Conservation (phyloP, 2,797 vertebrate species). For the Aeoliscus strigatus region DNA sequence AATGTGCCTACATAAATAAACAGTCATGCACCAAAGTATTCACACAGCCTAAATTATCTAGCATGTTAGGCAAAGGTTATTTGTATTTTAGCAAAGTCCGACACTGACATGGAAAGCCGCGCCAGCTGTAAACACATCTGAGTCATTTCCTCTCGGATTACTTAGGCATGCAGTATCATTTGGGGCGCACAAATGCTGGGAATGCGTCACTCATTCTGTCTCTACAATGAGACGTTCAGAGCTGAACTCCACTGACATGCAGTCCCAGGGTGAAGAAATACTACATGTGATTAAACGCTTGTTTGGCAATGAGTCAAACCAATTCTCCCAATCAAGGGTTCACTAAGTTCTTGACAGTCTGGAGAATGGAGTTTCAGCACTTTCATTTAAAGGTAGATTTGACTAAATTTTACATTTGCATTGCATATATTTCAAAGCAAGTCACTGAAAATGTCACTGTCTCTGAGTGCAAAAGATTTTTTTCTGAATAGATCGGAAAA, state of each 20-base stretch:
- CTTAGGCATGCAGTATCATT: conserved; percentile 56
- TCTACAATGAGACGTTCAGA: conserved; percentile 30
- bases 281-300: conserved; percentile 3
- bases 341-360: conserved; percentile 12
- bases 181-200: conserved; percentile 46
- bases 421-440: too few species aligned
- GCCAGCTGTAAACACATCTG: conserved; percentile 68
- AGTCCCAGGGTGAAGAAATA: conserved; percentile 4
- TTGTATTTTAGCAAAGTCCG: conserved; percentile 28
- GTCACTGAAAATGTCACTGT: too few species aligned
- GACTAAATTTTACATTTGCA: too few species aligned
- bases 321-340: conserved; percentile 18
- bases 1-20: conserved; percentile 11
- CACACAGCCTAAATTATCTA: conserved; percentile 16
- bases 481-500: too few species aligned
- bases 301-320: conserved; percentile 17
- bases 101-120: conserved; percentile 37
- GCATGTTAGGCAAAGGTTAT: conserved; percentile 19
- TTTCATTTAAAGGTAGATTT: too few species aligned
- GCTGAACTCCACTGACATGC: conserved; percentile 10
- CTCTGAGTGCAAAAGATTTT: too few species aligned
- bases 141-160: conserved; percentile 72
- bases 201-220: conserved; percentile 49
- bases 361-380: neutral
- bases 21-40: too few species aligned